Evolutionary conservation across 37 sponge, comb jelly and placozoan species (phyloP).

Genomic region (Axinella damicornis): DNA sequence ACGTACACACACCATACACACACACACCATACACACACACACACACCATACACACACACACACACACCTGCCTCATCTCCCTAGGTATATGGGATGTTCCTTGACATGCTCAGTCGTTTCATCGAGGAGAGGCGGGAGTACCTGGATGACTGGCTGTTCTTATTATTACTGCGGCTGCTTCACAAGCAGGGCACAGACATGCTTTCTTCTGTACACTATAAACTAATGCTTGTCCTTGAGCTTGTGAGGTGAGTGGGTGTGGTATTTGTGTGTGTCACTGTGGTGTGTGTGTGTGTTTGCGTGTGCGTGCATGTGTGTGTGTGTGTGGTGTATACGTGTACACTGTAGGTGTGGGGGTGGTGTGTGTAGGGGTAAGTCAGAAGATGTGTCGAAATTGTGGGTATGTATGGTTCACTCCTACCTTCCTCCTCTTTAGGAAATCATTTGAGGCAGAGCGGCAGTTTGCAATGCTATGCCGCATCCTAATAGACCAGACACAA

Average conservation of each 20-base stretch:
- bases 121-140: constrained; percentile 62
- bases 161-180: constrained; percentile 70
- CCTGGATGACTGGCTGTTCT: constrained; percentile 83
- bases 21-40: no score
- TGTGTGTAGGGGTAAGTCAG: no score
- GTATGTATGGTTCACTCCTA: no score
- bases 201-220: constrained; percentile 66
- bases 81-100: constrained; percentile 80
- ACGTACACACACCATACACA: no score
- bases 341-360: no score
- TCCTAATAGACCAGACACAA: constrained; percentile 76
- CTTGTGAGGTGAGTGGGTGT: constrained; percentile 70
- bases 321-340: no score
- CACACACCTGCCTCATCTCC: background rate
- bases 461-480: constrained; percentile 68
- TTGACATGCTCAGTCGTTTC: constrained; percentile 68
- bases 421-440: constrained; percentile 38
- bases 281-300: background rate
- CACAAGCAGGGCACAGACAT: constrained; percentile 81
- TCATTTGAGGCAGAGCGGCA: constrained; percentile 72
- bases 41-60: background rate
- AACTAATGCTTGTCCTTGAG: constrained; percentile 69
- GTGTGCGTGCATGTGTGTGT: background rate
- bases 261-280: no score
- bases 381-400: no score